phyloP scores from a whole-genome alignment of 2,113 vertebrate species.

The Melanostigma gelatinosum region DNA sequence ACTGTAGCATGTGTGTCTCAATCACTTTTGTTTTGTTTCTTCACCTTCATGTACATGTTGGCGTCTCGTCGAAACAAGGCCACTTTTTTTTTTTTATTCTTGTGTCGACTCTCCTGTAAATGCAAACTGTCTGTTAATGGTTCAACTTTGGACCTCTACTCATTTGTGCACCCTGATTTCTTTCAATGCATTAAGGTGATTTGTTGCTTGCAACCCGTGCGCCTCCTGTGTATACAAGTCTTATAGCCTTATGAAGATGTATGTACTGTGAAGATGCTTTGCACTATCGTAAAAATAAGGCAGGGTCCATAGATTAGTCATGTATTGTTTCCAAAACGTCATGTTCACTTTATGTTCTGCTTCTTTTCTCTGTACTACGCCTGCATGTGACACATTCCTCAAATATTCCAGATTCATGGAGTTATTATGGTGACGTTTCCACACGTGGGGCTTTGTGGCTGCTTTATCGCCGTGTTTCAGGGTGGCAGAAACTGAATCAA shows the following conservation, averaged over 20 bases:
- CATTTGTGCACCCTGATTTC: slow-evolving; percentile 34
- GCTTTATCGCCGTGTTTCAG: slow-evolving; percentile 46
- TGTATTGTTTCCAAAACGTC: slow-evolving; percentile 63
- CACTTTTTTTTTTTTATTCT: not conserved
- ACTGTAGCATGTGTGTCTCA: slow-evolving; percentile 68
- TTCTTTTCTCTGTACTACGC: slow-evolving; percentile 61
- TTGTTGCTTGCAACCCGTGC: slow-evolving; percentile 55
- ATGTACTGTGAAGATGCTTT: slow-evolving; percentile 68
- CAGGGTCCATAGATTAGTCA: slow-evolving; percentile 60
- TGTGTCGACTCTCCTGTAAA: slow-evolving; percentile 23
- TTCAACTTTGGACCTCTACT: slow-evolving; percentile 21
- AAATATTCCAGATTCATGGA: slow-evolving; percentile 43
- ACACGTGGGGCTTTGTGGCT: slow-evolving; percentile 30
- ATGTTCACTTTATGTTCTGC: slow-evolving; percentile 58
- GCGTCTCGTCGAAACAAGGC: slow-evolving; percentile 5
- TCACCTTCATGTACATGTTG: slow-evolving; percentile 30
- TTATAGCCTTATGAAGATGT: slow-evolving; percentile 62
- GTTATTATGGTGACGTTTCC: slow-evolving; percentile 23
- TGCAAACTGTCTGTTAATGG: slow-evolving; percentile 17
- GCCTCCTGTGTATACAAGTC: slow-evolving; percentile 50
- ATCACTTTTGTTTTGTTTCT: slow-evolving; percentile 12
- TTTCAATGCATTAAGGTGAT: slow-evolving; percentile 32
- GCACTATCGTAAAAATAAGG: slow-evolving; percentile 56
- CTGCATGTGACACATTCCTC: slow-evolving; percentile 73
- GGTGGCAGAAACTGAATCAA: slow-evolving; percentile 25